These are phyloP conservation scores for Beris morrisii DNA, from an alignment of 2,888 invertebrate genomes.

Conservation along the genomic window DNA sequence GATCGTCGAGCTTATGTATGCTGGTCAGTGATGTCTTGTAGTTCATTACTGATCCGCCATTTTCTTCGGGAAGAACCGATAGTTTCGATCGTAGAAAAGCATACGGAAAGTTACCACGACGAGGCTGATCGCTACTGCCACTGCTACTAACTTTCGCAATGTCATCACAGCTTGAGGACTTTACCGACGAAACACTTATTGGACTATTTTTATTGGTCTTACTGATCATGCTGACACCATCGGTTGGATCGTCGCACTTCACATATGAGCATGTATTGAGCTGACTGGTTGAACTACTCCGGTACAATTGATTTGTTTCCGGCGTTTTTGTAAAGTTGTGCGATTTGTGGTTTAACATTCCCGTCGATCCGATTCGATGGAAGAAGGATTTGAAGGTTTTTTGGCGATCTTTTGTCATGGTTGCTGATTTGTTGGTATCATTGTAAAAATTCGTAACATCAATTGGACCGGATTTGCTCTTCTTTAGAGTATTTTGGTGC, in stretches of 20 bases:
- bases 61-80: constrained; percentile 76
- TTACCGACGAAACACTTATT: constrained; percentile 56
- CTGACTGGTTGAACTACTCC: constrained; percentile 77
- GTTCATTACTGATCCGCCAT: constrained; percentile 60
- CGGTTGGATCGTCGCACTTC: constrained; percentile 79
- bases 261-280: constrained; percentile 68
- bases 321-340: constrained; percentile 52
- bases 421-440: constrained; percentile 36
- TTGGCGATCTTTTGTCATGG: constrained; percentile 44
- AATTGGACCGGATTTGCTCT: constrained; percentile 60
- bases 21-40: constrained; percentile 49
- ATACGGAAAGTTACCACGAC: constrained; percentile 73
- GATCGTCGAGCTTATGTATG: constrained; percentile 39
- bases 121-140: constrained; percentile 53
- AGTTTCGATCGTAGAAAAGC: constrained; percentile 76
- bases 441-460: background rate
- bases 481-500: constrained; percentile 53
- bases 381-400: constrained; percentile 74
- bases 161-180: constrained; percentile 73
- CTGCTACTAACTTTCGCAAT: constrained; percentile 63
- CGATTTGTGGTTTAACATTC: constrained; percentile 65
- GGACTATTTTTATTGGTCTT: constrained; percentile 51
- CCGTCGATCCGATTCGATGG: constrained; percentile 75
- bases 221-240: constrained; percentile 68
- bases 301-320: constrained; percentile 58